Conservation (phyloP, 2,888 invertebrate genomes). For the Apotomis turbidana region DNA sequence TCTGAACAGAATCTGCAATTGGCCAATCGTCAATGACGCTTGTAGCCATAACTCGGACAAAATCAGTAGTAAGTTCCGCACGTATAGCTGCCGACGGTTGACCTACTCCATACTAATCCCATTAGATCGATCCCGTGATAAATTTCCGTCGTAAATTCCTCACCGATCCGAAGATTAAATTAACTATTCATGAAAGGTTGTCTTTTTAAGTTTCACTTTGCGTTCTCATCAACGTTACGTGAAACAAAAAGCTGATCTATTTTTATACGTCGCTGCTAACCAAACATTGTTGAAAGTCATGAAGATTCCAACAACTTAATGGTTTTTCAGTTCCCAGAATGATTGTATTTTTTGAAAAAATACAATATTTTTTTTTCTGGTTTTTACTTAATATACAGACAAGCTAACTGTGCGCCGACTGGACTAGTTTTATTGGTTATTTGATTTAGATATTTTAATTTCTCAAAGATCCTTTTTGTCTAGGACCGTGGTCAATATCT, state of each 20-base stretch:
- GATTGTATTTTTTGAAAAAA: too few relatives aligned
- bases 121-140: conserved; percentile 39
- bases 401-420: too few relatives aligned
- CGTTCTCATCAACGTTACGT: conserved; percentile 12
- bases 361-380: too few relatives aligned
- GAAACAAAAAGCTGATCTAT: background rate
- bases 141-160: conserved; percentile 31
- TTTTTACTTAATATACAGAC: too few relatives aligned
- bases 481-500: too few relatives aligned
- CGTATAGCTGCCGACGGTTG: conserved; percentile 16
- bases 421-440: too few relatives aligned
- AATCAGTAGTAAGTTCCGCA: conserved; percentile 27
- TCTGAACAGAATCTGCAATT: background rate
- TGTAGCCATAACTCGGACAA: conserved; percentile 3
- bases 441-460: too few relatives aligned
- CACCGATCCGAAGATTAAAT: conserved; percentile 36
- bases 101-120: conserved; percentile 38
- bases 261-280: too few relatives aligned
- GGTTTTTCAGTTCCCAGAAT: too few relatives aligned
- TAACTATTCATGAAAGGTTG: conserved; percentile 24
- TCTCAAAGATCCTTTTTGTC: too few relatives aligned
- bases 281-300: too few relatives aligned
- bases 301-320: too few relatives aligned
- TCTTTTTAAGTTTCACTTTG: conserved; percentile 20
- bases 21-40: background rate